A percentile compares a stretch with the other conserved stretches of the same genome.
Evolutionary conservation across 2,113 vertebrate genomes (phyloP).

Genomic region (Tragulus kanchil): DNA sequence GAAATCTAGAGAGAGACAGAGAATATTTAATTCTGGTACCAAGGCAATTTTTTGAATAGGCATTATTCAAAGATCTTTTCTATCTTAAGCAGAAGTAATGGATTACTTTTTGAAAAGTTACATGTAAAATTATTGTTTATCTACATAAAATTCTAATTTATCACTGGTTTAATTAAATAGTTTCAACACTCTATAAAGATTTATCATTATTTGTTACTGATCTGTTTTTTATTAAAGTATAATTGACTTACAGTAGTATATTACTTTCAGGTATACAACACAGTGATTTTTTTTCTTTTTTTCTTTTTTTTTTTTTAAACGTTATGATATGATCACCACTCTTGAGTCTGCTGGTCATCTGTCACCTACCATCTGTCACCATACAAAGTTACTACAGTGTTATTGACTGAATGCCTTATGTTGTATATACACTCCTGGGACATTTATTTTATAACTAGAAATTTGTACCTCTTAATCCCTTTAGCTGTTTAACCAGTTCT

Average conservation of each 20-base stretch:
- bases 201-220: constrained; percentile 27
- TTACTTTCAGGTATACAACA: not conserved
- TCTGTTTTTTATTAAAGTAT: not conserved
- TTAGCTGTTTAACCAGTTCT: not conserved
- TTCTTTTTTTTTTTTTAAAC: not conserved
- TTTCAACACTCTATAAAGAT: constrained; percentile 18
- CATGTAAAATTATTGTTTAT: constrained; percentile 14
- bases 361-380: not conserved
- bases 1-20: not conserved
- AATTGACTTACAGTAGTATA: not conserved
- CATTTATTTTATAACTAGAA: not conserved
- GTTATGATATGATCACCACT: not conserved
- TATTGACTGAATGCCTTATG: not conserved
- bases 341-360: not conserved
- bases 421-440: not conserved
- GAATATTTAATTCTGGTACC: not conserved
- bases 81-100: not conserved
- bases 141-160: constrained; percentile 14
- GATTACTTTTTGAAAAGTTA: constrained; percentile 25
- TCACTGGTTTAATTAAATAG: not conserved
- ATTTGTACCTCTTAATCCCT: not conserved
- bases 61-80: not conserved
- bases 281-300: not conserved
- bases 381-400: not conserved
- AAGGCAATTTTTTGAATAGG: not conserved